A percentile compares a stretch with the other conserved stretches of the same genome.
Conservation (phyloP, 2,113 vertebrate species). For the Aleadryas rufinucha region DNA sequence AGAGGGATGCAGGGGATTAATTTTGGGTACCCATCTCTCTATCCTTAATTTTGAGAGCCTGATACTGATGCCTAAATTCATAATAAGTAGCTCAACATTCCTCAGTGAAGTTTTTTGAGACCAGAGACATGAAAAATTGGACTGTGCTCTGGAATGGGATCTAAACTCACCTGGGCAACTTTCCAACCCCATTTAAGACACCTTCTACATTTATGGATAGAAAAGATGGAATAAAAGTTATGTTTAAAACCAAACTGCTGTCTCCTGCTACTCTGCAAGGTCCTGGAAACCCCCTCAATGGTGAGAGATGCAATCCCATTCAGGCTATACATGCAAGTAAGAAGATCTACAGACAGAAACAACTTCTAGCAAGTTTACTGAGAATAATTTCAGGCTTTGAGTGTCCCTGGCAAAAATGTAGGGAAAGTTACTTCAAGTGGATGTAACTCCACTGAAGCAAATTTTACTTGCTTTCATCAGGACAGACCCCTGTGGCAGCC, state of each 20-base stretch:
- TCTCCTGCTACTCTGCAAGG: background rate
- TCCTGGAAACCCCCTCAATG: background rate
- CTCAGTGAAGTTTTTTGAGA: background rate
- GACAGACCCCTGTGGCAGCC: background rate
- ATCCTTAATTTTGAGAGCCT: background rate
- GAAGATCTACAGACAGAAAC: background rate
- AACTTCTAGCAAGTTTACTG: background rate
- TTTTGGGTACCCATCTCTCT: background rate
- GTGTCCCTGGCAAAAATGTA: background rate
- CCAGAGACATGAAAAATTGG: background rate
- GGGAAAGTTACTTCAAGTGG: background rate
- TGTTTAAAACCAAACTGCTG: background rate
- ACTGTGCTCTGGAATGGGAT: background rate
- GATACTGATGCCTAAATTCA: background rate
- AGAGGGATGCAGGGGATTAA: background rate
- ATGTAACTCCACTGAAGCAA: background rate
- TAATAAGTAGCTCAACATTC: background rate
- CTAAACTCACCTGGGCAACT: background rate
- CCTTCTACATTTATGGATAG: background rate
- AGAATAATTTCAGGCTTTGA: background rate
- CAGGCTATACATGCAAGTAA: background rate
- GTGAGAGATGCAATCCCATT: background rate
- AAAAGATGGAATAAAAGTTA: background rate
- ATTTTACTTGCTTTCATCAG: accelerated
- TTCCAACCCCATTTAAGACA: background rate